Evolutionary conservation across 2,888 invertebrate genomes (phyloP).

Genomic region (Hemaris fuciformis): DNA sequence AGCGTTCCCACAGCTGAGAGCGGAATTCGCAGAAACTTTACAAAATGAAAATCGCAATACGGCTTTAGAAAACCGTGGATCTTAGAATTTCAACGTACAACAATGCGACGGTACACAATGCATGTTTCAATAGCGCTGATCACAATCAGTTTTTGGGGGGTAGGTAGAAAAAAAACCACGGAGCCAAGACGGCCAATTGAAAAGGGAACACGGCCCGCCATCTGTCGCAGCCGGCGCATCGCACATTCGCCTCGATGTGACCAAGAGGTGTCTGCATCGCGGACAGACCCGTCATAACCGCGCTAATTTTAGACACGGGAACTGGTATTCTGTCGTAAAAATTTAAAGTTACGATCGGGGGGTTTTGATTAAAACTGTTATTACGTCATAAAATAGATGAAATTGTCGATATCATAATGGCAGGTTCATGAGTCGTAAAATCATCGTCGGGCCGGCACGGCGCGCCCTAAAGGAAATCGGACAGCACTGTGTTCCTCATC

Average conservation of each 20-base stretch:
- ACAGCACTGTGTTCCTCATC: background rate
- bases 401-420: constrained; percentile 24
- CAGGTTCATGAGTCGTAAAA: constrained; percentile 24
- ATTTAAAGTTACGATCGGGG: constrained; percentile 30
- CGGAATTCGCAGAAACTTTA: constrained; percentile 48
- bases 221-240: constrained; percentile 67
- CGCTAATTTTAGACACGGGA: constrained; percentile 21
- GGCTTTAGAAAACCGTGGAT: constrained; percentile 51
- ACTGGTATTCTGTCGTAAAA: constrained; percentile 29
- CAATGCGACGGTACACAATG: constrained; percentile 63
- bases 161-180: constrained; percentile 46
- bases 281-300: constrained; percentile 29
- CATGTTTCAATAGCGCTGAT: constrained; percentile 60
- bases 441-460: background rate
- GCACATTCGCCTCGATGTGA: constrained; percentile 36
- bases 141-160: constrained; percentile 63
- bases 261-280: constrained; percentile 42
- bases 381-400: constrained; percentile 23
- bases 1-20: constrained; percentile 62
- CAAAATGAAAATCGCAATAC: constrained; percentile 56
- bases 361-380: constrained; percentile 39
- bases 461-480: constrained; percentile 17
- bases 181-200: constrained; percentile 67
- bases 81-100: constrained; percentile 59
- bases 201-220: constrained; percentile 63